phyloP scores from a whole-genome alignment of 2,113 vertebrate genomes.

The Lampris megalopsis region DNA sequence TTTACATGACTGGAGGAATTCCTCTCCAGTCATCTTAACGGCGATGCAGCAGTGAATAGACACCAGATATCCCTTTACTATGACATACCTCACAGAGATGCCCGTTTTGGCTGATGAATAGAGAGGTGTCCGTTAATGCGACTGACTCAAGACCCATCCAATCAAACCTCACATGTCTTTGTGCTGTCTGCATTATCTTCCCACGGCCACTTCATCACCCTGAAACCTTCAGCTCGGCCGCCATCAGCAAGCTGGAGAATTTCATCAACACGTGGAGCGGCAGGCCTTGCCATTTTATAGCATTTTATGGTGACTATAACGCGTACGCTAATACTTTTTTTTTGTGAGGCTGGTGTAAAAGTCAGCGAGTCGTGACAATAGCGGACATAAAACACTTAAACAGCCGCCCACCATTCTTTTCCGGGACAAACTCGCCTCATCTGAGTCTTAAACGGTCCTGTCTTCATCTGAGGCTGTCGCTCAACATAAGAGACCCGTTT shows the following conservation, averaged over 20 bases:
- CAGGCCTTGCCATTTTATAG: conserved; percentile 17
- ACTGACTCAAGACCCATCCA: not conserved
- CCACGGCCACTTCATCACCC: conserved; percentile 14
- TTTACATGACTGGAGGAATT: conserved; percentile 1
- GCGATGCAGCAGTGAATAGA: not conserved
- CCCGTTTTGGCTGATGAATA: not conserved
- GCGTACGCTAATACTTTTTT: conserved; percentile 28
- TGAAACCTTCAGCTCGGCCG: not conserved
- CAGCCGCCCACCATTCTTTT: conserved; percentile 45
- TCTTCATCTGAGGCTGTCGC: conserved; percentile 10
- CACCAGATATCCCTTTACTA: not conserved
- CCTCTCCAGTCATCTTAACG: not conserved
- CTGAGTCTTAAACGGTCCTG: conserved; percentile 58
- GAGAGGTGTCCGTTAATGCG: not conserved
- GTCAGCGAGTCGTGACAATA: conserved; percentile 58
- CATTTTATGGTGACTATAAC: conserved; percentile 1
- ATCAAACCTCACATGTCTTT: not conserved
- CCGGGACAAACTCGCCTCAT: conserved; percentile 25
- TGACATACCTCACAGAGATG: no score
- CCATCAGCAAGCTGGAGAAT: conserved; percentile 44
- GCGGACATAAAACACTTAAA: conserved; percentile 67
- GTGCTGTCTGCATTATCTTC: not conserved
- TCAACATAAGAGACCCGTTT: conserved; percentile 51
- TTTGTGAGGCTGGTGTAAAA: conserved; percentile 61
- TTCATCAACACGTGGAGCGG: conserved; percentile 52